Percentiles rank a stretch among this genome's conserved stretches.
phyloP scores from a whole-genome alignment of 2,888 invertebrate genomes.

The Mythimna pallens region DNA sequence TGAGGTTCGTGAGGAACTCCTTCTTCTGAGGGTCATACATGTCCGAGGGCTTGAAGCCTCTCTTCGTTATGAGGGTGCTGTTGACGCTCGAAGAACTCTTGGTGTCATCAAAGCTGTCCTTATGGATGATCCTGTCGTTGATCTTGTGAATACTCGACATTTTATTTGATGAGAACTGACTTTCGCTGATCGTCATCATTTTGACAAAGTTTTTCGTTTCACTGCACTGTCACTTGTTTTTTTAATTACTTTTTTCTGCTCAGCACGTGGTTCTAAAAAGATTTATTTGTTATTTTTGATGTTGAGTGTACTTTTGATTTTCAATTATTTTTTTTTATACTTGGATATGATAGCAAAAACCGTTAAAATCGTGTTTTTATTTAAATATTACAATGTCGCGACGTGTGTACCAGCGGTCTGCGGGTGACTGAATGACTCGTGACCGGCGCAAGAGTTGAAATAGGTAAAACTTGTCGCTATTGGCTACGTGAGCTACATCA shows the following conservation, averaged over 20 bases:
- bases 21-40: slow-evolving; percentile 95
- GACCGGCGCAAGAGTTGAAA: slow-evolving; percentile 48
- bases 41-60: slow-evolving; percentile 97
- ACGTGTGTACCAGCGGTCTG: slow-evolving; percentile 25
- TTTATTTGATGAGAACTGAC: slow-evolving; percentile 88
- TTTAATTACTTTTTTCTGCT: slow-evolving; percentile 9
- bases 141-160: slow-evolving; percentile 88
- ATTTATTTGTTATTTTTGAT: slow-evolving; percentile 26
- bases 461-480: slow-evolving; percentile 11
- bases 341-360: neutral
- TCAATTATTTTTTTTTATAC: neutral
- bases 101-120: slow-evolving; percentile 87
- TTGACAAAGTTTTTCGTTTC: slow-evolving; percentile 65
- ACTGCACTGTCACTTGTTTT: slow-evolving; percentile 60
- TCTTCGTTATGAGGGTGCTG: slow-evolving; percentile 92
- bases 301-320: slow-evolving; percentile 16
- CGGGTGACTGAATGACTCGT: slow-evolving; percentile 31
- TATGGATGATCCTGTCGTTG: slow-evolving; percentile 87
- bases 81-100: slow-evolving; percentile 88
- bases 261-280: slow-evolving; percentile 36
- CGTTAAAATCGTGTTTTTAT: slow-evolving; percentile 8
- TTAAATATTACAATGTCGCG: slow-evolving; percentile 4
- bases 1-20: slow-evolving; percentile 95
- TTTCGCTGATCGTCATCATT: slow-evolving; percentile 90
- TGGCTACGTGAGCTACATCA: slow-evolving; percentile 40